Evolutionary conservation across 2,888 invertebrate genomes (phyloP), one percentile per base, ranked within the genome.

Genomic region (Andrena fulva): DNA sequence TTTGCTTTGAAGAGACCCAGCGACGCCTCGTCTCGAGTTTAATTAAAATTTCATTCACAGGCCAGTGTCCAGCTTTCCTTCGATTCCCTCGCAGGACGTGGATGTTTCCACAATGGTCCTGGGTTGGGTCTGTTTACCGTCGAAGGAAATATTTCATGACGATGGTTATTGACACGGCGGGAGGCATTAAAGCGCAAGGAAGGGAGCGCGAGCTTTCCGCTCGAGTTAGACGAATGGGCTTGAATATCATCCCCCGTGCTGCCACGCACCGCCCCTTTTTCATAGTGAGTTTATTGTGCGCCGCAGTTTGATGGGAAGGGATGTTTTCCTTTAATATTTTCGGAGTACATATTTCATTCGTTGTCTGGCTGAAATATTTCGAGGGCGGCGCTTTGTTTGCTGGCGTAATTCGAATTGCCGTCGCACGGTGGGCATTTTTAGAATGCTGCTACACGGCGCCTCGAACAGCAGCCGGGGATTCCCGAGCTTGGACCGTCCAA

Each of bases 171-270:
- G 72, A 80, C 67, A 63, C 63, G 27, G 42, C 12, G 54, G 35
- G 66, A 59, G 66, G 67, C 56, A 80, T 79, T 79, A 68, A 68
- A 72, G 68, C 20, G 72, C 67, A 27, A 52, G 10, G 52, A 31
- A 68, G 71, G 80, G 72, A 35, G 77, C 60, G 24, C 27, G 31
- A 27, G 62, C 48, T 63, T 79, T 72, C 68, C 77, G 77, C 31
- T 50, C 50, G 62, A 78, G 62, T 80, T 72, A 56, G 60, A 35
- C 66, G 56, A 72, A 78, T 48, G 72, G 50, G 60, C 62, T 20
- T 48, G 56, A 63, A 35, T 33, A 72, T 63, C 42, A 59, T 54
- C 72, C 68, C 80, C 63, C 50, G 20, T 12, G 6, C 54, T 4
- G 67, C 42, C 42, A 5, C 16, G 48, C 63, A 60, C 63, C 29